phyloP scores from a whole-genome alignment of 2,113 vertebrate genomes.

The Sylvietta virens region DNA sequence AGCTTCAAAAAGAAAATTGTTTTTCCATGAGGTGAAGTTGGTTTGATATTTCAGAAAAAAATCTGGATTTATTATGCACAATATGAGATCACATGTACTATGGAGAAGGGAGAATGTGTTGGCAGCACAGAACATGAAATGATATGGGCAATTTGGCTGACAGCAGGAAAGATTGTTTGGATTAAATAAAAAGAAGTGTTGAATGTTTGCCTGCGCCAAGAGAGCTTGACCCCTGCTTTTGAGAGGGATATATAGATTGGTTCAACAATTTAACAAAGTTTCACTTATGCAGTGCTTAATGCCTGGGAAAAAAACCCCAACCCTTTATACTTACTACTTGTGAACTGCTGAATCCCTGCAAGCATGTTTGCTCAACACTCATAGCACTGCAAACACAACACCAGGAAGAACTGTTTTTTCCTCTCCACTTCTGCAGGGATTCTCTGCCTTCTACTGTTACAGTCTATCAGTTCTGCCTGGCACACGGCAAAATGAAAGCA shows the following conservation, averaged over 20 bases:
- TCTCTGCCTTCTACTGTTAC: background rate
- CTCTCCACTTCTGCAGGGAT: background rate
- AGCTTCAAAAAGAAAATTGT: background rate
- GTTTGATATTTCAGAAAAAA: background rate
- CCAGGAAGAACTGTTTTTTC: background rate
- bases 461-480: background rate
- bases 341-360: background rate
- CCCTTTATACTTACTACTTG: background rate
- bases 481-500: background rate
- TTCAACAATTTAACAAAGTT: constrained; percentile 37
- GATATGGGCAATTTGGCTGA: background rate
- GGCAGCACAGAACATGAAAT: background rate
- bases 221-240: background rate
- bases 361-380: background rate
- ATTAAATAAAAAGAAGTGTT: constrained; percentile 2
- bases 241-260: constrained; percentile 19
- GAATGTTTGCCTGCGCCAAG: background rate
- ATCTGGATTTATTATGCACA: background rate
- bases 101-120: background rate
- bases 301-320: background rate
- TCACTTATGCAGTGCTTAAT: background rate
- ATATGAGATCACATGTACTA: background rate
- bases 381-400: background rate
- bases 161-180: constrained; percentile 1
- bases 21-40: background rate